Percentiles rank a stretch among this genome's conserved stretches.
These are phyloP conservation scores for Meta bourneti DNA, from an alignment of 2,888 invertebrate species.

Conservation along the genomic window DNA sequence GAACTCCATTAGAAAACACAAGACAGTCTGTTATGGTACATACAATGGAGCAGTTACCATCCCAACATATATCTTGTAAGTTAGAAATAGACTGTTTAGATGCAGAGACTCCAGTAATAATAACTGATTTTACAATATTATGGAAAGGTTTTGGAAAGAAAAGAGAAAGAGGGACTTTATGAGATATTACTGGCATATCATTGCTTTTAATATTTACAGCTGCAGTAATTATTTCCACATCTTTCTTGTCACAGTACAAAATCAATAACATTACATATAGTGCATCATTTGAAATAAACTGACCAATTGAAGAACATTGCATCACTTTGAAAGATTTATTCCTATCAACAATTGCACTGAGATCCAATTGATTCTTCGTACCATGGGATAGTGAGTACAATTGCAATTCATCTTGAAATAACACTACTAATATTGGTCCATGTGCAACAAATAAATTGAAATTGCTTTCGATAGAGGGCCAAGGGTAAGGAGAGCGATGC, in stretches of 20 bases:
- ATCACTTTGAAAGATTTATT: neutral
- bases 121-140: neutral
- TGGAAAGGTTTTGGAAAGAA: conserved; percentile 28
- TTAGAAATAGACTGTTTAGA: neutral
- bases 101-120: conserved; percentile 9
- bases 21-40: neutral
- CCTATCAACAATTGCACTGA: neutral
- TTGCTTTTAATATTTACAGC: conserved; percentile 8
- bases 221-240: neutral
- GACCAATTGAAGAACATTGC: conserved; percentile 26
- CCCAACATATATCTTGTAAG: conserved; percentile 14
- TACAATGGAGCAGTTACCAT: conserved; percentile 17
- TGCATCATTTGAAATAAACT: neutral
- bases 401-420: neutral
- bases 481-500: neutral
- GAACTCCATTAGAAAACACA: conserved; percentile 22
- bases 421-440: conserved; percentile 26
- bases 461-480: neutral
- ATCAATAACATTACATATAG: conserved; percentile 12
- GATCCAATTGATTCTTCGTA: neutral
- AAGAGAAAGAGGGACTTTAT: neutral
- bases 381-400: conserved; percentile 9
- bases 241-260: neutral
- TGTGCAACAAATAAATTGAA: conserved; percentile 33
- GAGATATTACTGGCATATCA: neutral